Evolutionary conservation across 2,797 vertebrate genomes (phyloP).

Genomic region (Helicolenus hilgendorfi): DNA sequence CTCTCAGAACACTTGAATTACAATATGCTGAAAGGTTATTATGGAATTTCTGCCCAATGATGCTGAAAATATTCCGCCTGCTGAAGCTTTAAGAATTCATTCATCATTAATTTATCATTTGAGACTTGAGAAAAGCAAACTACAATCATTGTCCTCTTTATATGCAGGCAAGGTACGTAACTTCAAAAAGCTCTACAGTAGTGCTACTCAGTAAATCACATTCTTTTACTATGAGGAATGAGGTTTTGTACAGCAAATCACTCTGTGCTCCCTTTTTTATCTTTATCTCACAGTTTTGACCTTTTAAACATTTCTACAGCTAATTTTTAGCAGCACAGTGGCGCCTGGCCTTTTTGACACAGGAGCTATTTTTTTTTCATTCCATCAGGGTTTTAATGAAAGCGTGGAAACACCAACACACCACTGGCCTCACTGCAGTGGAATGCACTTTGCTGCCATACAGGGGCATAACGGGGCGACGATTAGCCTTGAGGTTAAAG

Average conservation of each 20-base stretch:
- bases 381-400: constrained; percentile 39
- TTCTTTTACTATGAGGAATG: too few species aligned
- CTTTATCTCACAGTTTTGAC: neutral
- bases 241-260: neutral
- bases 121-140: neutral
- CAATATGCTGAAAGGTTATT: too few species aligned
- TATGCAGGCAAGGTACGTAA: neutral
- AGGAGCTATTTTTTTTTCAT: constrained; percentile 19
- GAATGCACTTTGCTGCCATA: constrained; percentile 62
- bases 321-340: neutral
- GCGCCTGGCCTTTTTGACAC: neutral
- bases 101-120: neutral
- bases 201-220: neutral
- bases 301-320: neutral
- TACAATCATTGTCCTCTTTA: neutral
- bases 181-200: neutral
- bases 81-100: neutral
- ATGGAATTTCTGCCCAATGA: too few species aligned
- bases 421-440: constrained; percentile 26
- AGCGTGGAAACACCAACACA: constrained; percentile 55
- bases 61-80: too few species aligned
- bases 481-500: constrained; percentile 24
- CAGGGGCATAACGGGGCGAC: constrained; percentile 40
- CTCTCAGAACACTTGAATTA: too few species aligned
- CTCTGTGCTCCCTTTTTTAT: neutral